Conservation (phyloP, 2,113 vertebrate genomes). For the Telmatochromis sp. region DNA sequence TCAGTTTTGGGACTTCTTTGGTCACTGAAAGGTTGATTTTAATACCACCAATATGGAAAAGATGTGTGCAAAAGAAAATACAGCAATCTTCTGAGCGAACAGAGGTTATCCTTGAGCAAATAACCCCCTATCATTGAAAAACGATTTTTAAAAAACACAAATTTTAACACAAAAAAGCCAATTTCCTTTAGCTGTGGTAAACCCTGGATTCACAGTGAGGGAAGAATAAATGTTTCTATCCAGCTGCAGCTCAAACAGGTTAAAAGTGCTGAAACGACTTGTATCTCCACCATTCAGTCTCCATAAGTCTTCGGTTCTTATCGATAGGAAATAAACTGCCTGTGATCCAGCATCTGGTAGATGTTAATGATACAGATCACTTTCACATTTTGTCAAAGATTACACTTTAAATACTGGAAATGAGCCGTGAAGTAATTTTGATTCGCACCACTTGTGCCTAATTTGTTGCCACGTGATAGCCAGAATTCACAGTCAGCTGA, state of each 20-base stretch:
- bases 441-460: neutral
- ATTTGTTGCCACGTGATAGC: neutral
- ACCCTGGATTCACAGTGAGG: neutral
- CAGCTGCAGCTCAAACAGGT: neutral
- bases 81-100: neutral
- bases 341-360: neutral
- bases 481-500: neutral
- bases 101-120: neutral
- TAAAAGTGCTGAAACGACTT: constrained; percentile 11
- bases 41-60: neutral
- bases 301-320: neutral
- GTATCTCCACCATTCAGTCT: neutral
- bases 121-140: neutral
- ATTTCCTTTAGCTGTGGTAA: neutral
- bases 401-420: neutral
- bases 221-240: neutral
- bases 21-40: neutral
- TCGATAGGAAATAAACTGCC: neutral
- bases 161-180: neutral
- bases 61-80: neutral
- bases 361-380: neutral
- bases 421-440: neutral
- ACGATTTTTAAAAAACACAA: neutral
- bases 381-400: neutral
- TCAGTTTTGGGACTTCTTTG: neutral